Percentiles rank a stretch among this genome's conserved stretches.
Conservation (phyloP, 92 coral and sea anemone species). For the Phymanthus crucifer region DNA sequence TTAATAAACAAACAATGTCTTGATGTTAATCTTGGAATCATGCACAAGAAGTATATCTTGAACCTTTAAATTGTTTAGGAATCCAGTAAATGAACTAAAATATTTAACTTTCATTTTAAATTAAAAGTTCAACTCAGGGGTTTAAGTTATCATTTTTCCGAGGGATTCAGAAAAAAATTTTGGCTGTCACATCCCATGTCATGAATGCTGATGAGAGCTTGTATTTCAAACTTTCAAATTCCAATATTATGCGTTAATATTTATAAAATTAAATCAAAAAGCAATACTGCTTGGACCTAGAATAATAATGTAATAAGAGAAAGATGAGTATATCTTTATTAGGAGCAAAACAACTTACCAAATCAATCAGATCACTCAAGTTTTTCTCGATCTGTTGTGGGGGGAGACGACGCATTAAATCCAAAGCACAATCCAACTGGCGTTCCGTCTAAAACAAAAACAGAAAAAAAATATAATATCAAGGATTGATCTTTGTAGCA, state of each 20-base stretch:
- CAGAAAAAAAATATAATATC: constrained; percentile 26
- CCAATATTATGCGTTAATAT: neutral
- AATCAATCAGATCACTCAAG: constrained; percentile 92
- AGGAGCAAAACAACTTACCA: constrained; percentile 60
- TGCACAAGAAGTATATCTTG: too few species aligned
- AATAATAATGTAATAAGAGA: neutral
- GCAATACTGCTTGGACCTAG: neutral
- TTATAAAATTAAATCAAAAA: neutral
- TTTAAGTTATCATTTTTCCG: too few species aligned
- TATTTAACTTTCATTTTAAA: too few species aligned
- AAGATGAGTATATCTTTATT: neutral
- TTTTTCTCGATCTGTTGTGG: constrained; percentile 99
- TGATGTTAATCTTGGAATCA: too few species aligned
- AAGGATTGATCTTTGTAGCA: neutral
- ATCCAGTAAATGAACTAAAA: too few species aligned
- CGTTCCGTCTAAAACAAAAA: constrained; percentile 80
- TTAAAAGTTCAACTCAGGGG: too few species aligned
- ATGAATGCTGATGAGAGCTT: too few species aligned
- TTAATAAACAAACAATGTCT: too few species aligned
- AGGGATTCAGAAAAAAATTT: too few species aligned
- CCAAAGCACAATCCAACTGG: constrained; percentile 98
- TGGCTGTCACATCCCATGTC: too few species aligned
- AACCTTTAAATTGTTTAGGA: too few species aligned
- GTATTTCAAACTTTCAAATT: neutral
- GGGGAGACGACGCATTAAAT: constrained; percentile 98